Evolutionary conservation across 37 sponge, comb jelly and placozoan species (phyloP).

Genomic region (Ianthella basta): DNA sequence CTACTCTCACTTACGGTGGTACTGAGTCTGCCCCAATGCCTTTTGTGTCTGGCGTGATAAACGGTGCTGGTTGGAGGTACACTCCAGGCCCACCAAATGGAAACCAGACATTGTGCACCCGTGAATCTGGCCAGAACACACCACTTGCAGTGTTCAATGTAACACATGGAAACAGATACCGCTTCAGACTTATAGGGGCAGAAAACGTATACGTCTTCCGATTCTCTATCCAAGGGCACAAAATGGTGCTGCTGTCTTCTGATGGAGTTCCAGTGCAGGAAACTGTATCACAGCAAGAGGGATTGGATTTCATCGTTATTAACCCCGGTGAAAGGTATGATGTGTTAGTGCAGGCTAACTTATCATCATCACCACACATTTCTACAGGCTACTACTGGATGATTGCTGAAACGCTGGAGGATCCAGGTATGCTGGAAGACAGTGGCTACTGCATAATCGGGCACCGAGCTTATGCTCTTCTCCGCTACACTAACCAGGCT

Average conservation of each 20-base stretch:
- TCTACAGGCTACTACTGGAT: constrained; percentile 52
- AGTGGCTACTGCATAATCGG: not conserved
- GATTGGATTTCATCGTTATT: constrained; percentile 71
- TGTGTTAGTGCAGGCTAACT: constrained; percentile 34
- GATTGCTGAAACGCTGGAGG: constrained; percentile 58
- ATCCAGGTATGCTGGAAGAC: not conserved
- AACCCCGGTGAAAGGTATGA: constrained; percentile 84
- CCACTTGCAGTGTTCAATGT: not conserved
- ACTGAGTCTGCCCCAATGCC: constrained; percentile 58
- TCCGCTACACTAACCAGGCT: constrained; percentile 54
- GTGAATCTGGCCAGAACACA: no score
- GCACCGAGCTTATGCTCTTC: constrained; percentile 61
- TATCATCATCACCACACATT: no score
- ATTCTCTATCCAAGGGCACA: constrained; percentile 66
- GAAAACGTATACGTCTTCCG: constrained; percentile 59
- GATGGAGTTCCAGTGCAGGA: constrained; percentile 60
- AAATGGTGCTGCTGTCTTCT: constrained; percentile 55
- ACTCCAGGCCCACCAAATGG: no score
- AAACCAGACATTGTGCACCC: no score
- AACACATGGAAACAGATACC: constrained; percentile 24
- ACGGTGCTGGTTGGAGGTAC: constrained; percentile 58
- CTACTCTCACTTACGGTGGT: constrained; percentile 3
- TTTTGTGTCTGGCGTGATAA: constrained; percentile 78
- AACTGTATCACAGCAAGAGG: constrained; percentile 6
- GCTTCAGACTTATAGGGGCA: constrained; percentile 82